Evolutionary conservation across 2,113 vertebrate species (phyloP).

Genomic region (Antennarius striatus): DNA sequence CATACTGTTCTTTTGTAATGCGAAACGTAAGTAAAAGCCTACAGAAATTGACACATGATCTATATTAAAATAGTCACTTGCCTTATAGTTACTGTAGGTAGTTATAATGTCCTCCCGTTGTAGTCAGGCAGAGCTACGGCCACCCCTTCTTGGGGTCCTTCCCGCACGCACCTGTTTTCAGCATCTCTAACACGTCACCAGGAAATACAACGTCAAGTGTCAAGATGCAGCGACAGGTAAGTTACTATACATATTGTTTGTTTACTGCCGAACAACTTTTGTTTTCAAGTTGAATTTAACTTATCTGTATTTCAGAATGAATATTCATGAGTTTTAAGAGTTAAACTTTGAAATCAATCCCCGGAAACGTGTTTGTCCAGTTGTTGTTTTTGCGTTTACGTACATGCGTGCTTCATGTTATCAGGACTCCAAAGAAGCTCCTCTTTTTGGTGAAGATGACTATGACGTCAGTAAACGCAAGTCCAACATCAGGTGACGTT

Average conservation of each 20-base stretch:
- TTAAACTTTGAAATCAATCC: not conserved
- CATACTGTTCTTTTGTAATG: too few species aligned
- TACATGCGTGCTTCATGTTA: not conserved
- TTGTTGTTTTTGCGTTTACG: not conserved
- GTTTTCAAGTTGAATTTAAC: not conserved
- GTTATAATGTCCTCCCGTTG: conserved; percentile 7
- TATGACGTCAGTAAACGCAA: conserved; percentile 70
- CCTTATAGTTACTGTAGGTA: not conserved
- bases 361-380: not conserved
- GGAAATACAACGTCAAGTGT: conserved; percentile 34
- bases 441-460: conserved; percentile 92
- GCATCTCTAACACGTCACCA: conserved; percentile 55
- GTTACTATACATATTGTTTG: not conserved
- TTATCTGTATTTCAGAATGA: not conserved
- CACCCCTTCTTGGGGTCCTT: conserved; percentile 41
- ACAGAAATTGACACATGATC: too few species aligned
- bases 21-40: too few species aligned
- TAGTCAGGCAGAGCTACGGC: conserved; percentile 46
- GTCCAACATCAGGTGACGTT: conserved; percentile 82
- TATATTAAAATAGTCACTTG: too few species aligned
- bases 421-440: conserved; percentile 87
- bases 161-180: conserved; percentile 61
- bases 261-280: not conserved
- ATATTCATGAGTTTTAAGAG: not conserved
- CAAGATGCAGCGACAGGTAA: conserved; percentile 61